Evolutionary conservation across 2,888 invertebrate species (phyloP), one percentile per base, ranked within the genome.

Genomic region (Harpalus rufipes): DNA sequence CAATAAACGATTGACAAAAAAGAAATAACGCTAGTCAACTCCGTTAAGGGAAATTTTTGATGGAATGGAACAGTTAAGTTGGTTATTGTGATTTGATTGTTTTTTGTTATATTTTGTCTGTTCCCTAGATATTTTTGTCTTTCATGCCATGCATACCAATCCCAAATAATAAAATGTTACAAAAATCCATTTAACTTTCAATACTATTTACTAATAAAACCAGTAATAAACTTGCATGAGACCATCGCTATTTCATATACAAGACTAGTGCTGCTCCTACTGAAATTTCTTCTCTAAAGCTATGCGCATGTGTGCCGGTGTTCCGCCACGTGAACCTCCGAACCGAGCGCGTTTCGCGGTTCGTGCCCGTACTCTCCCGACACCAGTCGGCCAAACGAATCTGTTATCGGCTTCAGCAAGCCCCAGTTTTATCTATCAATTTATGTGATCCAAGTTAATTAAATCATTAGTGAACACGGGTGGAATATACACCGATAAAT

Each of bases 401-500:
- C 44, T 59, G 80, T 41, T 80, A 39, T 80, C 61, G 25, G 59
- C 79, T 39, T 10, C 32, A 25, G 32, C 32, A 32, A n/a, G 59
- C 14, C 59, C 59, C 7, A 61, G 80, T 80, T 80, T 80, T 80
- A 78, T 84, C 63, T 84, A 84, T 84, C 84, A 84, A 84, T 84
- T 84, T 84, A 84, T 84, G 84, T 84, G 84, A 84, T 84, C 84
- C 78, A 14, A 78, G 84, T 84, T 84, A 78, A 84, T 84, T 84
- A 84, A 84, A 84, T 84, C 84, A 84, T 84, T 84, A 84, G 84
- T 63, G 84, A 74, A 82, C 74, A 82, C 59, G 74, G 61, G 14
- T 74, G 82, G 82, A 72, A 82, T 80, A 61, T 41, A 59, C 41
- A 32, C 12, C 44, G 63, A 80, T 80, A 80, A 80, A 80, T 58